Percentiles rank a stretch among this genome's conserved stretches.
Evolutionary conservation across 2,888 invertebrate species (phyloP).

Genomic region (Caprella mutica): DNA sequence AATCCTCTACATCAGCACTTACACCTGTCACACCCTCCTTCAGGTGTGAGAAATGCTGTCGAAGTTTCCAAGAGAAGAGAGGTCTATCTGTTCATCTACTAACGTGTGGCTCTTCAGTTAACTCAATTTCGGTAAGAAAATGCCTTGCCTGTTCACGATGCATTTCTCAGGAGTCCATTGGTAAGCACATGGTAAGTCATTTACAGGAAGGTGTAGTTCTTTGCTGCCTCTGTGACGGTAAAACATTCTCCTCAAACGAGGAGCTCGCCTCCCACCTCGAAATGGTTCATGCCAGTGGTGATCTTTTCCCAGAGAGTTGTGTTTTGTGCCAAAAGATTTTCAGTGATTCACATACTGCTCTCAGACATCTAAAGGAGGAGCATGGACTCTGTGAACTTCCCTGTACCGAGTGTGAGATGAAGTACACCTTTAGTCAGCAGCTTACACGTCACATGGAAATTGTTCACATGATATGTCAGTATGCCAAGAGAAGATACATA

Average conservation of each 20-base stretch:
- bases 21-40: constrained; percentile 12
- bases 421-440: constrained; percentile 32
- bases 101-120: constrained; percentile 9
- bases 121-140: constrained; percentile 16
- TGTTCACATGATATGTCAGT: constrained; percentile 31
- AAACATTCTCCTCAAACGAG: constrained; percentile 27
- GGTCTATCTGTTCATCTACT: constrained; percentile 27
- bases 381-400: constrained; percentile 29
- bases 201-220: constrained; percentile 30
- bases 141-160: constrained; percentile 30
- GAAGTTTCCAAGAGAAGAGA: constrained; percentile 30
- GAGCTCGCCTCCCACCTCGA: constrained; percentile 29
- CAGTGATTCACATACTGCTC: constrained; percentile 14
- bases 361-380: constrained; percentile 32
- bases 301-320: constrained; percentile 19
- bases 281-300: constrained; percentile 21
- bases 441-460: constrained; percentile 33
- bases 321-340: constrained; percentile 23
- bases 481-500: constrained; percentile 31
- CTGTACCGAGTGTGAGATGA: constrained; percentile 32
- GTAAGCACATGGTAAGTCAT: constrained; percentile 28
- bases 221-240: constrained; percentile 31
- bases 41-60: constrained; percentile 28
- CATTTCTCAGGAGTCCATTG: constrained; percentile 26
- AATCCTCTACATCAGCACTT: neutral